Evolutionary conservation across 2,888 invertebrate genomes (phyloP), one percentile per base, ranked within the genome.

Genomic region (Nineta flava): DNA sequence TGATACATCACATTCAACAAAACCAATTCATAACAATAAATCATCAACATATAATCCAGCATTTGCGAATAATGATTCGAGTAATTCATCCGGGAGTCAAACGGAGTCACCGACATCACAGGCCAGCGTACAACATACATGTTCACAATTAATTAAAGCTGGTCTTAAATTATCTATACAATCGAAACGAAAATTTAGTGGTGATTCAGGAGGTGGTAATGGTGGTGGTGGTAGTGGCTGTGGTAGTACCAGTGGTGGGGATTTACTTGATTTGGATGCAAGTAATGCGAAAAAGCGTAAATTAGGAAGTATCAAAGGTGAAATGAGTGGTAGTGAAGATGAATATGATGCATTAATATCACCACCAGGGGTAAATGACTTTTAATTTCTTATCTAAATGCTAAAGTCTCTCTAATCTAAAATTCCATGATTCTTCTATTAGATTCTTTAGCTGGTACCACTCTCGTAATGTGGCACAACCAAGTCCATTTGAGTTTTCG

Each of bases 121-220:
- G 48, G 74, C 75, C 48, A 76, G 76, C 56, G 70, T 79, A 50
- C 77, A 77, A 56, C 81, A 87, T 75, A 90, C 87, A 57, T 83
- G 88, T 69, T 87, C 90, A 61, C 87, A 88, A 69, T 76, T 92
- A 58, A 91, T 93, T 69, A 92, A 92, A 71, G 91, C 79, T 68
- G 85, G 91, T 55, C 74, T 93, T 65, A 92, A 91, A 73, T 73
- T 90, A 62, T 85, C 90, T 62, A 84, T 93, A 65, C 87, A 91
- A 70, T 86, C 86, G 58, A 92, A 91, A 66, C 77, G 90, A 63
- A 83, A 84, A 68, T 75, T 64, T 49, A 62, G 77, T 65, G 75
- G 78, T 61, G 81, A 75, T 57, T 68, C 68, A 34, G 67, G 67
- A 19, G 65, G 64, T n/a, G 26, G 26, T 6, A 7, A 5, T 19